These are phyloP conservation scores for Coptotermes formosanus DNA, from an alignment of 1,140 invertebrate species.

Conservation along the genomic window DNA sequence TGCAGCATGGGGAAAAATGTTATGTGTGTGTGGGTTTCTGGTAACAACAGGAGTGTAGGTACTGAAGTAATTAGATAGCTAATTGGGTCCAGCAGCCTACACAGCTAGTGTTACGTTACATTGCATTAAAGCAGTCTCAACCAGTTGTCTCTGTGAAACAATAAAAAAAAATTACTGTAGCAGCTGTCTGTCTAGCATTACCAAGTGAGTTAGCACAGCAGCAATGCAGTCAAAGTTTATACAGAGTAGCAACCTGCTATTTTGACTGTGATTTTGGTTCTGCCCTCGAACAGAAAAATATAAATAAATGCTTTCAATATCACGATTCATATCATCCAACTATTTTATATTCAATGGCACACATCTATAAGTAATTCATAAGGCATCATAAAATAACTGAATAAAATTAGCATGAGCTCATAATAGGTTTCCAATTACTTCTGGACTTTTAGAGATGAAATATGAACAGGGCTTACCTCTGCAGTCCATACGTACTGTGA, in stretches of 20 bases:
- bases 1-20: not conserved
- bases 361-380: no score
- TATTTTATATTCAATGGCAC: no score
- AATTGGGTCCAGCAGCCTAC: not conserved
- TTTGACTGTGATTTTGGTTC: no score
- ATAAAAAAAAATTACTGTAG: not conserved
- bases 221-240: no score
- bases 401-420: no score
- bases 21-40: not conserved
- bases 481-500: conserved; percentile 27
- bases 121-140: not conserved
- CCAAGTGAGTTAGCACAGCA: not conserved
- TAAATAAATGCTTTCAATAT: no score
- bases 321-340: no score
- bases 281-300: no score
- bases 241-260: no score
- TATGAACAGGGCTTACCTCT: conserved; percentile 31
- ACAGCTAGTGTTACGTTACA: not conserved
- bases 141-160: not conserved
- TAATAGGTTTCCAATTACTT: no score
- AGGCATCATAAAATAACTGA: no score
- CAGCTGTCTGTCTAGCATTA: not conserved
- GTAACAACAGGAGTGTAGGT: not conserved
- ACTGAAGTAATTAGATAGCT: not conserved
- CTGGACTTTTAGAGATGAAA: not conserved